These are phyloP conservation scores for Meloidogyne floridensis DNA, from an alignment of 1,140 invertebrate genomes.

Conservation along the genomic window DNA sequence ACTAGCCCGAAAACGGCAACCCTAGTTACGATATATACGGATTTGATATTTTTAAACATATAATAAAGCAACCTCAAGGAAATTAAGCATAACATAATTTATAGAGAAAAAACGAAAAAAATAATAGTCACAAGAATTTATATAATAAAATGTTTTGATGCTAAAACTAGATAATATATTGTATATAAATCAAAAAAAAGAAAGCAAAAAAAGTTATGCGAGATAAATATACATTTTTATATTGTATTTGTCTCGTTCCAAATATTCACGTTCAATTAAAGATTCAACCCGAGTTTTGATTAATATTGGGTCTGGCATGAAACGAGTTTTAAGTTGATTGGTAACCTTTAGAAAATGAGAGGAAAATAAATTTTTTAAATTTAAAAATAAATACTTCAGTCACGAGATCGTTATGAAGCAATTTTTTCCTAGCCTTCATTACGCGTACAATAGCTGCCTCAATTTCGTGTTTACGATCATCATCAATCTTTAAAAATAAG, in stretches of 20 bases:
- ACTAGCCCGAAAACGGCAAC: too few relatives aligned
- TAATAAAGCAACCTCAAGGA: too few relatives aligned
- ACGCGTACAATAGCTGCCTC: slow-evolving; percentile 99
- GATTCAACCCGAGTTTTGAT: slow-evolving; percentile 99
- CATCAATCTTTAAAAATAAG: slow-evolving; percentile 73
- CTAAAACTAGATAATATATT: not conserved
- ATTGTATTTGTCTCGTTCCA: slow-evolving; percentile 74
- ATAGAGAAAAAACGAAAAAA: too few relatives aligned
- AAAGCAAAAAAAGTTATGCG: slow-evolving; percentile 4
- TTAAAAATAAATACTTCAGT: slow-evolving; percentile 74
- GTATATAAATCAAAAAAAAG: not conserved
- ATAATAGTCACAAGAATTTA: too few relatives aligned
- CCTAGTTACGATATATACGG: too few relatives aligned
- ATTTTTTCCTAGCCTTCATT: slow-evolving; percentile 96
- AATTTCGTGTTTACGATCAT: slow-evolving; percentile 98
- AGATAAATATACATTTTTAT: slow-evolving; percentile 48
- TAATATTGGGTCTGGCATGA: slow-evolving; percentile 92
- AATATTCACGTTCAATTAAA: slow-evolving; percentile 96
- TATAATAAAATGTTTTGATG: not conserved
- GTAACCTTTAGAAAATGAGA: slow-evolving; percentile 74
- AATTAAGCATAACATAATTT: too few relatives aligned
- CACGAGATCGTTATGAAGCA: slow-evolving; percentile 83
- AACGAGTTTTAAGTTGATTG: slow-evolving; percentile 89
- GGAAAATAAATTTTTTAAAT: not conserved
- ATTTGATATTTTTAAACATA: too few relatives aligned